A percentile compares a stretch with the other conserved stretches of the same genome.
phyloP scores from a whole-genome alignment of 1,140 invertebrate species.

The Metopolophium dirhodum region DNA sequence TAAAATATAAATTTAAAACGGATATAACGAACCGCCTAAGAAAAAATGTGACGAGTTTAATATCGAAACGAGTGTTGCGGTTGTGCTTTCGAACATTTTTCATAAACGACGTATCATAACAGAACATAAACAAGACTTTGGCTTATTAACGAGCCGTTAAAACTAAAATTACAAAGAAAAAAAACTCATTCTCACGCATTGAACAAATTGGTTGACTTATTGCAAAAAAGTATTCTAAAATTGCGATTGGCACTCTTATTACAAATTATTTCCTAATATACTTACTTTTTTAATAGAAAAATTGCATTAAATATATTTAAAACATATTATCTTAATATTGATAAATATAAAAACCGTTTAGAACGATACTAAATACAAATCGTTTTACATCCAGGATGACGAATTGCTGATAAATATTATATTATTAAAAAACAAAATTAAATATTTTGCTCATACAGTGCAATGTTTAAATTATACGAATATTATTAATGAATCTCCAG shows the following conservation, averaged over 20 bases:
- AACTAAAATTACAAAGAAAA: not conserved
- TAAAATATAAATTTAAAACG: not conserved
- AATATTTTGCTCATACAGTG: not conserved
- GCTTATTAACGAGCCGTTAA: not conserved
- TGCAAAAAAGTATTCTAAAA: not conserved
- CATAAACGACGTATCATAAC: not conserved
- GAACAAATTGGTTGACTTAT: not conserved
- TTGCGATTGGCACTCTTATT: conserved; percentile 27
- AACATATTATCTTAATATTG: not conserved
- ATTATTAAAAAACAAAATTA: not conserved
- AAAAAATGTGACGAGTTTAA: not conserved
- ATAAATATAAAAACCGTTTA: not conserved
- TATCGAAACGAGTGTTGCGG: not conserved
- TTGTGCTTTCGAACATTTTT: not conserved
- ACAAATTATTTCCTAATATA: not conserved
- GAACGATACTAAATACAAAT: conserved; percentile 11
- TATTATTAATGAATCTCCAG: conserved; percentile 24
- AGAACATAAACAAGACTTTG: not conserved
- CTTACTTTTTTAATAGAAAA: not conserved
- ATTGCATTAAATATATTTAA: not conserved
- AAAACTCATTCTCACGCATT: not conserved
- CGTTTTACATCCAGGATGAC: not conserved
- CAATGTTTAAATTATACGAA: not conserved
- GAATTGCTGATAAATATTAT: not conserved
- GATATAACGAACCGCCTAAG: not conserved